These are phyloP conservation scores for Epizoanthus scotinus DNA, from an alignment of 92 coral and sea anemone genomes.

Conservation along the genomic window DNA sequence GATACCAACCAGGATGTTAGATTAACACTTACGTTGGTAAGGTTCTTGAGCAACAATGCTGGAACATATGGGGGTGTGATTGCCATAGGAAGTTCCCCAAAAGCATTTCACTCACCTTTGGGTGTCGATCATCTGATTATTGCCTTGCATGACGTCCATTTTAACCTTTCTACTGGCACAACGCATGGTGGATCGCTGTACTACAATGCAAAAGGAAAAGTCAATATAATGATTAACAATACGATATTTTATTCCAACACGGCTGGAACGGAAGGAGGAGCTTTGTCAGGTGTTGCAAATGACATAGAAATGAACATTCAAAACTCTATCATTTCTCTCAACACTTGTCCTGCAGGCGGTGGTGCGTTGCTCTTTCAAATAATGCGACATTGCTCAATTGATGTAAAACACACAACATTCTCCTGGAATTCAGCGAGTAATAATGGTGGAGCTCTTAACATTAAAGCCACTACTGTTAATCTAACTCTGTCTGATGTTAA, in stretches of 20 bases:
- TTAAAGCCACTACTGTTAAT: neutral
- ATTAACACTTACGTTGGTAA: neutral
- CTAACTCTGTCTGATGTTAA: neutral
- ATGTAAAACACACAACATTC: neutral
- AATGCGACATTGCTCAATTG: neutral
- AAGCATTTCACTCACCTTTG: neutral
- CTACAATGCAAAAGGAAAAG: slow-evolving; percentile 5
- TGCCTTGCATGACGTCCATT: slow-evolving; percentile 18
- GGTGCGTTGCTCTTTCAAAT: slow-evolving; percentile 7
- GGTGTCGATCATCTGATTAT: slow-evolving; percentile 1
- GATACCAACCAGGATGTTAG: slow-evolving; percentile 9
- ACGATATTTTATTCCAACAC: neutral
- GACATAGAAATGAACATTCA: slow-evolving; percentile 12
- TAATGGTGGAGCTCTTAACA: neutral
- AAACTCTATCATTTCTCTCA: neutral
- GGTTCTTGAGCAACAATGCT: slow-evolving; percentile 6
- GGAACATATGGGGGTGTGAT: neutral
- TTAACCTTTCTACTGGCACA: slow-evolving; percentile 2
- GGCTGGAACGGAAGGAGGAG: slow-evolving; percentile 26
- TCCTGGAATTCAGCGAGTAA: neutral
- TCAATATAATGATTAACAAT: neutral
- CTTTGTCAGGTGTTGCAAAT: slow-evolving; percentile 1
- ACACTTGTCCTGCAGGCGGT: neutral
- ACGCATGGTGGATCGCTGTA: slow-evolving; percentile 36
- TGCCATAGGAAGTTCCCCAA: slow-evolving; percentile 7